Conservation (phyloP, 2,888 invertebrate genomes). For the Cephus rjabovi region DNA sequence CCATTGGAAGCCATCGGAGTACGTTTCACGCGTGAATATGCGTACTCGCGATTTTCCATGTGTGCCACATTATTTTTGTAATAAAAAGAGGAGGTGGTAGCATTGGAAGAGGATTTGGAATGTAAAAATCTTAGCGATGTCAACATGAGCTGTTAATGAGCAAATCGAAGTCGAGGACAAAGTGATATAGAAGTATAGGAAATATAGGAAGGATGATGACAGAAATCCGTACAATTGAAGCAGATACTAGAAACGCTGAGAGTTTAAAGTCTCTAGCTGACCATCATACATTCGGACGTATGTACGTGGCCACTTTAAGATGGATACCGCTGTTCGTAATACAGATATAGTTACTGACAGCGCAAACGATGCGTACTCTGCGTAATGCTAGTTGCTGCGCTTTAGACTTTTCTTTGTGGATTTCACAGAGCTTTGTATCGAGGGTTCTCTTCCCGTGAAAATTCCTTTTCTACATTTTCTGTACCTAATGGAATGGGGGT, state of each 20-base stretch:
- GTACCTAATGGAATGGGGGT: slow-evolving; percentile 66
- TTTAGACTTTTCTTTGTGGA: slow-evolving; percentile 14
- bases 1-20: no score
- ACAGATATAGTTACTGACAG: no score
- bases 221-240: slow-evolving; percentile 6
- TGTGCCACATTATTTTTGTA: no score
- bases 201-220: slow-evolving; percentile 10
- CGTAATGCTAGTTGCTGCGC: no score
- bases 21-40: no score
- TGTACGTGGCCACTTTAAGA: slow-evolving; percentile 32
- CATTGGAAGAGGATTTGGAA: no score
- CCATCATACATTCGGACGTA: slow-evolving; percentile 60
- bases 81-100: no score
- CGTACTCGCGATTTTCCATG: no score
- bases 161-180: slow-evolving; percentile 23
- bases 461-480: slow-evolving; percentile 40
- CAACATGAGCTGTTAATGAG: neutral
- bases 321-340: no score
- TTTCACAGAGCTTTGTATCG: neutral
- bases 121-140: no score
- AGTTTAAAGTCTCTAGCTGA: slow-evolving; percentile 42
- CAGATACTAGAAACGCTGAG: slow-evolving; percentile 18
- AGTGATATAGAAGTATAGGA: slow-evolving; percentile 15
- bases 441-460: slow-evolving; percentile 17
- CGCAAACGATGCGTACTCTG: no score